Evolutionary conservation across 2,888 invertebrate genomes (phyloP).

Genomic region (Torymus texanus): DNA sequence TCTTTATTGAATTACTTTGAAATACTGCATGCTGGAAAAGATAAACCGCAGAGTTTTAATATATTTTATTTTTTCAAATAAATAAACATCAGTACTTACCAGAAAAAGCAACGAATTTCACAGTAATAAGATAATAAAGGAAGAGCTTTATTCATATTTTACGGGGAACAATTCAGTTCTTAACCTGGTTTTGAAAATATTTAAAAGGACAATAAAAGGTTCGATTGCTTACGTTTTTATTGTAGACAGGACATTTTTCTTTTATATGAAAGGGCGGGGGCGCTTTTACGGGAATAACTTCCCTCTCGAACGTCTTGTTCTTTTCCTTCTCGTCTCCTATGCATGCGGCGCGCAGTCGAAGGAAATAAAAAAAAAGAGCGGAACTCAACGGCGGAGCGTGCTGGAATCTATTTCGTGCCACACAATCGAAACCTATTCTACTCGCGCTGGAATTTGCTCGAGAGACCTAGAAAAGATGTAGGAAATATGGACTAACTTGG

Average conservation of each 20-base stretch:
- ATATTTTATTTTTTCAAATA: no score
- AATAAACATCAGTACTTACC: no score
- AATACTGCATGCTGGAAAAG: no score
- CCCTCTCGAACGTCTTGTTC: conserved; percentile 32
- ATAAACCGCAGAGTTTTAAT: no score
- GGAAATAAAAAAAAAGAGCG: conserved; percentile 7
- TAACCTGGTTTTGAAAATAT: conserved; percentile 24
- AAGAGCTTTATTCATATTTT: conserved; percentile 20
- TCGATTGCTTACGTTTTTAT: conserved; percentile 41
- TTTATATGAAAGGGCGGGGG: conserved; percentile 11
- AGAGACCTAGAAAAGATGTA: conserved; percentile 59
- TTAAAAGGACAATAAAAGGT: conserved; percentile 39
- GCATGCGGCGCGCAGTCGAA: conserved; percentile 16
- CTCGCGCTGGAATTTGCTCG: conserved; percentile 48
- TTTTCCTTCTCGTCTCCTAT: conserved; percentile 12
- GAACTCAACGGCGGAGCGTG: conserved; percentile 30
- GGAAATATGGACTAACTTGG: conserved; percentile 43
- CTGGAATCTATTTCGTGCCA: conserved; percentile 53
- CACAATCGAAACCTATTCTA: conserved; percentile 45
- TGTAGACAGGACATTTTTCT: conserved; percentile 38
- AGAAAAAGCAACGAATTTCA: no score
- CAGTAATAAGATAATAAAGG: background rate
- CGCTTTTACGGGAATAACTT: conserved; percentile 44
- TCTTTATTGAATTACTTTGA: no score
- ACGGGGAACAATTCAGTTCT: conserved; percentile 22